Percentiles rank a stretch among this genome's conserved stretches.
These are phyloP conservation scores for Trichoplusia ni DNA, from an alignment of 1,140 invertebrate species.

Conservation along the genomic window DNA sequence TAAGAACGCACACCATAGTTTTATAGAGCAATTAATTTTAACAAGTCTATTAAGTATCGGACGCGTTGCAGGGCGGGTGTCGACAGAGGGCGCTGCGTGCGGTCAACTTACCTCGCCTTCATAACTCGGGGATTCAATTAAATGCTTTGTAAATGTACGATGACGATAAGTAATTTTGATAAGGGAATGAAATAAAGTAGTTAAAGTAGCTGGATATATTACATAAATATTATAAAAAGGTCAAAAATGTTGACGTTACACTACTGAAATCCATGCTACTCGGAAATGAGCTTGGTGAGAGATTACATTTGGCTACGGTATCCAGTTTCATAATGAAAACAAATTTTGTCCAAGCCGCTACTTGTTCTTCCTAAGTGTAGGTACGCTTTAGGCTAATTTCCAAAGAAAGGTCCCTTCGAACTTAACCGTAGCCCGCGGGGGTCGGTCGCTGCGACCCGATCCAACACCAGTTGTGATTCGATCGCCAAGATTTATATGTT, in stretches of 20 bases:
- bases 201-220: too few species aligned
- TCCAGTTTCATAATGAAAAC: too few species aligned
- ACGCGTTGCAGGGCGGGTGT: conserved; percentile 2
- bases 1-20: conserved; percentile 22
- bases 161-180: too few species aligned
- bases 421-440: conserved; percentile 15
- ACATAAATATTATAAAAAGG: too few species aligned
- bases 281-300: too few species aligned
- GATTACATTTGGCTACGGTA: too few species aligned
- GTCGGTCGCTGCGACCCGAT: neutral
- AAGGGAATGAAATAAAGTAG: too few species aligned
- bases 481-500: conserved; percentile 56
- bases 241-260: too few species aligned
- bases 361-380: neutral
- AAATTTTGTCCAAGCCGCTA: too few species aligned
- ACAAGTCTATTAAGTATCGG: conserved; percentile 39
- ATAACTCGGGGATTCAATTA: neutral
- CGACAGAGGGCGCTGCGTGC: neutral
- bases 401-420: neutral
- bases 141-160: too few species aligned
- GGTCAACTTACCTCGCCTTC: neutral
- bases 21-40: conserved; percentile 51
- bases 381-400: conserved; percentile 3
- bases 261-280: too few species aligned
- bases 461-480: conserved; percentile 40